These are phyloP conservation scores for Erythrocebus patas DNA, from an alignment of 2,113 vertebrate species.

Conservation along the genomic window DNA sequence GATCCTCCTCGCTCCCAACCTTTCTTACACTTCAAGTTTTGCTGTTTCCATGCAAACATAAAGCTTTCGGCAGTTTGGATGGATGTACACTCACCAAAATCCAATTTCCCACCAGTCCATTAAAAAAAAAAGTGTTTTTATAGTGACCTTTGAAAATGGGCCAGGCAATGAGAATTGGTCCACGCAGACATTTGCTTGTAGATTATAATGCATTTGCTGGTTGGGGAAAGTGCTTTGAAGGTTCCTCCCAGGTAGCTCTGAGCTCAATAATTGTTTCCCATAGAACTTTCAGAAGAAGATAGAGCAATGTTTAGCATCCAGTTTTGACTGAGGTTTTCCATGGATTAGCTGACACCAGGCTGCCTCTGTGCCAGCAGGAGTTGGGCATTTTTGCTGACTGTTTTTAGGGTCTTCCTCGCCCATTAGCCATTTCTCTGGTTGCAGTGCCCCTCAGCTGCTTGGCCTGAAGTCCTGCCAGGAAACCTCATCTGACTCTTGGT, in stretches of 20 bases:
- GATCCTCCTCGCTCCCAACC: not conserved
- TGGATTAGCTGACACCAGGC: not conserved
- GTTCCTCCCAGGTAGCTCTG: too few species aligned
- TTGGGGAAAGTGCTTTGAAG: not conserved
- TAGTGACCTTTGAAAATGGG: not conserved
- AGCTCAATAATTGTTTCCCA: not conserved
- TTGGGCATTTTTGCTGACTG: not conserved
- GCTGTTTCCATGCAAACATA: not conserved
- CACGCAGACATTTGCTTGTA: too few species aligned
- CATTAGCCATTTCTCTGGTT: not conserved
- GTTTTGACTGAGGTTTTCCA: not conserved
- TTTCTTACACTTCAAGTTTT: not conserved
- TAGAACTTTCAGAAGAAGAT: not conserved
- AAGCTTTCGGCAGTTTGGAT: not conserved
- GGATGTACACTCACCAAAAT: not conserved
- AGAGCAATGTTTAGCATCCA: not conserved
- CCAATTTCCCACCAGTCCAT: not conserved
- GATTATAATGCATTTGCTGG: not conserved
- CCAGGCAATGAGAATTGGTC: not conserved
- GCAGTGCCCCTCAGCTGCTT: not conserved
- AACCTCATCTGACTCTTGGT: fast-evolving
- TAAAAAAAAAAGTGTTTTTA: not conserved
- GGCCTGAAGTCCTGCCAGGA: too few species aligned
- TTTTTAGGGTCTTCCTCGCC: not conserved
- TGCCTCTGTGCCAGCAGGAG: not conserved